A percentile compares a stretch with the other conserved stretches of the same genome.
Evolutionary conservation across 1,140 invertebrate genomes (phyloP).

Genomic region (Pentalonia nigronervosa): DNA sequence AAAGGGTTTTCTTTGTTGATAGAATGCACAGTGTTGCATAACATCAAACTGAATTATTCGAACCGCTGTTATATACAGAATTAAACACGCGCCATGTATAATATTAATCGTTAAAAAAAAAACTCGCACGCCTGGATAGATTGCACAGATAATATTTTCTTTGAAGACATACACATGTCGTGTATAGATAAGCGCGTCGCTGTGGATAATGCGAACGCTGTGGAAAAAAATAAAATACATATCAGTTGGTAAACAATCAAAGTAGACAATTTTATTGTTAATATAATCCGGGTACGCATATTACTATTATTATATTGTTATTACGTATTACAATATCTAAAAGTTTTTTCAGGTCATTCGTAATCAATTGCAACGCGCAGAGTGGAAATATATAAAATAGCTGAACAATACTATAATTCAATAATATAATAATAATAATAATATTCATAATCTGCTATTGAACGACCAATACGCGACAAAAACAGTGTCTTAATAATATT

Average conservation of each 20-base stretch:
- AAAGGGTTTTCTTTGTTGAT: not conserved
- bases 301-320: not conserved
- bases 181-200: not conserved
- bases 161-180: not conserved
- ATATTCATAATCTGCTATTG: not conserved
- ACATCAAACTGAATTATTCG: not conserved
- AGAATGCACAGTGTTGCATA: not conserved
- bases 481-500: not conserved
- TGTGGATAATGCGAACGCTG: not conserved
- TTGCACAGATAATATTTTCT: not conserved
- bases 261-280: not conserved
- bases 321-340: not conserved
- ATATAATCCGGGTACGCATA: not conserved
- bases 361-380: not conserved
- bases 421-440: no score
- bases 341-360: not conserved
- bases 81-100: not conserved
- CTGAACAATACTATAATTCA: not conserved
- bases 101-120: not conserved
- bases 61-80: not conserved
- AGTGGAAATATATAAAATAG: not conserved
- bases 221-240: not conserved
- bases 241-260: constrained; percentile 5
- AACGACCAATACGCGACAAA: not conserved
- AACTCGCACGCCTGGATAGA: not conserved